These are phyloP conservation scores for Elaphurus davidianus DNA, from an alignment of 2,113 vertebrate genomes.

Conservation along the genomic window DNA sequence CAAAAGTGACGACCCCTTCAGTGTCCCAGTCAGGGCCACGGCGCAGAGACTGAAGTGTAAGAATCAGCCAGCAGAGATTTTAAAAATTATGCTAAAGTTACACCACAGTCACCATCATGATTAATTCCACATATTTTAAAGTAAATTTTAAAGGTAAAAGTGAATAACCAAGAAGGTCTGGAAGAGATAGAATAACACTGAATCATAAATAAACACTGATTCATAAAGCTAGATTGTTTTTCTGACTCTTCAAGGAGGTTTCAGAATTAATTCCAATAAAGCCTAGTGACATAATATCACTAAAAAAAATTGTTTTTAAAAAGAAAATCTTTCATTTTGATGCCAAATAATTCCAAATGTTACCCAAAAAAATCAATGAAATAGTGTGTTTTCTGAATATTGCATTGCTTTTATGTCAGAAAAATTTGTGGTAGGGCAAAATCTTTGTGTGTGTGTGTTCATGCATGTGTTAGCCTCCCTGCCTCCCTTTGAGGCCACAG, in stretches of 20 bases:
- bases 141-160: background rate
- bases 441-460: background rate
- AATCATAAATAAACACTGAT: background rate
- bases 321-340: constrained; percentile 17
- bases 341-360: background rate
- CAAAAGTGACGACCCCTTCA: background rate
- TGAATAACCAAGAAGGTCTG: background rate
- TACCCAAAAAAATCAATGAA: background rate
- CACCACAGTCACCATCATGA: background rate
- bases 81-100: background rate
- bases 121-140: constrained; percentile 1
- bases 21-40: background rate
- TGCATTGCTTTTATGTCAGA: constrained; percentile 5
- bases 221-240: background rate
- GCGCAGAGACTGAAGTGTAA: background rate
- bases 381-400: background rate
- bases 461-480: background rate
- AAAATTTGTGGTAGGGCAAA: background rate
- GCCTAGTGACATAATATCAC: background rate
- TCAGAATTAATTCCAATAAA: background rate
- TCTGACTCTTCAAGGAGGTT: background rate
- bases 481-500: background rate
- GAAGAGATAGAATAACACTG: background rate
- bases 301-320: background rate
- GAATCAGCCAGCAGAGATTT: background rate